These are phyloP conservation scores for Trematocara stigmaticum DNA, from an alignment of 2,113 vertebrate species.

Conservation along the genomic window DNA sequence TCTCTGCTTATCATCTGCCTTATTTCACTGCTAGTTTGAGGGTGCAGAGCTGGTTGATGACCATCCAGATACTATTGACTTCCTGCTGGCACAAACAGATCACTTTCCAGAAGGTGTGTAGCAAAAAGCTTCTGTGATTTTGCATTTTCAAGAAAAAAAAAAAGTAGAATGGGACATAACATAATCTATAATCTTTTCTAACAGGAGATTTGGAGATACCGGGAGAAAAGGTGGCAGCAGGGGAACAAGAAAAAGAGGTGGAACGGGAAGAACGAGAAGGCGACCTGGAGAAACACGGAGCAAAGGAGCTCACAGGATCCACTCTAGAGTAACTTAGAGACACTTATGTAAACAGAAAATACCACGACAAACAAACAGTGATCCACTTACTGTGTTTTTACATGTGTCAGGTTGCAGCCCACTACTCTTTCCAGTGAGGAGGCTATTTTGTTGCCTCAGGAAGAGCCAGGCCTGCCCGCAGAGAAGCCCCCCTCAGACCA, in stretches of 20 bases:
- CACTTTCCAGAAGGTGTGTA: constrained; percentile 64
- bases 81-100: constrained; percentile 72
- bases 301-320: constrained; percentile 22
- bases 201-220: neutral
- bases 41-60: constrained; percentile 72
- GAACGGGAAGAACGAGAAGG: neutral
- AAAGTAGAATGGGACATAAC: neutral
- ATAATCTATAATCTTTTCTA: neutral
- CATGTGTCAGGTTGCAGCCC: constrained; percentile 40
- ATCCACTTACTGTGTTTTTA: neutral
- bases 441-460: constrained; percentile 12
- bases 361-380: neutral
- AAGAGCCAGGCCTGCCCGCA: neutral
- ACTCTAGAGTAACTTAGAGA: constrained; percentile 37
- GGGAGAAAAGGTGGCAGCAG: neutral
- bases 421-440: constrained; percentile 28
- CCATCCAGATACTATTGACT: constrained; percentile 55
- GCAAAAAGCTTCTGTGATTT: neutral
- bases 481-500: constrained; percentile 11
- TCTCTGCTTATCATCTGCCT: neutral
- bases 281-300: neutral
- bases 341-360: neutral
- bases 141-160: neutral
- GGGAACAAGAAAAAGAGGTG: neutral
- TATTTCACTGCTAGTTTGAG: constrained; percentile 54